These are phyloP conservation scores for Agrilus planipennis DNA, from an alignment of 1,140 invertebrate genomes.

Conservation along the genomic window DNA sequence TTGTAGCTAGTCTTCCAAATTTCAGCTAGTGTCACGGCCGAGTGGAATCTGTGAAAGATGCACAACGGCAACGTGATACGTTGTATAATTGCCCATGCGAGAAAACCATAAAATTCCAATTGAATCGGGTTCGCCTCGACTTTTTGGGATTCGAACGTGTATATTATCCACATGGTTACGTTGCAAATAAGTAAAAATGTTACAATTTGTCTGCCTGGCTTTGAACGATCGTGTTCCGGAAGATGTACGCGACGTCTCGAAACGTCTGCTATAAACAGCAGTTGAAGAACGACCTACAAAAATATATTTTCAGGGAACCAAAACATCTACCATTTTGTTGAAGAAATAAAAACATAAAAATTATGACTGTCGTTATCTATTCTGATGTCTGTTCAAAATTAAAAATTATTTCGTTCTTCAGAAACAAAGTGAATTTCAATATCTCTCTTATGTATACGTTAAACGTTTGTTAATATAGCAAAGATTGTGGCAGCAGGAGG, in stretches of 20 bases:
- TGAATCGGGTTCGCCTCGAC: conserved; percentile 83
- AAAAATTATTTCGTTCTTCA: too few relatives aligned
- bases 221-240: conserved; percentile 81
- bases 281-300: conserved; percentile 71
- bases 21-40: conserved; percentile 90
- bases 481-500: too few relatives aligned
- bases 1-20: conserved; percentile 98
- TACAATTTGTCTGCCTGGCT: conserved; percentile 88
- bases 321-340: not conserved
- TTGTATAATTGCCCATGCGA: conserved; percentile 90
- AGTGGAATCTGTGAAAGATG: conserved; percentile 96
- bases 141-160: conserved; percentile 92
- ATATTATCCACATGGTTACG: conserved; percentile 89
- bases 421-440: too few relatives aligned
- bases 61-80: conserved; percentile 86
- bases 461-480: too few relatives aligned
- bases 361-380: too few relatives aligned
- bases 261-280: conserved; percentile 91
- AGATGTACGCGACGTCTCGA: conserved; percentile 79
- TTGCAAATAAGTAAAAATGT: conserved; percentile 93
- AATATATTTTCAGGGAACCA: too few relatives aligned
- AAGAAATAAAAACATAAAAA: too few relatives aligned
- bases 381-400: too few relatives aligned
- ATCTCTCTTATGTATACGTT: too few relatives aligned
- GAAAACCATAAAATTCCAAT: conserved; percentile 85